Conservation (phyloP, 2,113 vertebrate species). For the Ursus arctos region DNA sequence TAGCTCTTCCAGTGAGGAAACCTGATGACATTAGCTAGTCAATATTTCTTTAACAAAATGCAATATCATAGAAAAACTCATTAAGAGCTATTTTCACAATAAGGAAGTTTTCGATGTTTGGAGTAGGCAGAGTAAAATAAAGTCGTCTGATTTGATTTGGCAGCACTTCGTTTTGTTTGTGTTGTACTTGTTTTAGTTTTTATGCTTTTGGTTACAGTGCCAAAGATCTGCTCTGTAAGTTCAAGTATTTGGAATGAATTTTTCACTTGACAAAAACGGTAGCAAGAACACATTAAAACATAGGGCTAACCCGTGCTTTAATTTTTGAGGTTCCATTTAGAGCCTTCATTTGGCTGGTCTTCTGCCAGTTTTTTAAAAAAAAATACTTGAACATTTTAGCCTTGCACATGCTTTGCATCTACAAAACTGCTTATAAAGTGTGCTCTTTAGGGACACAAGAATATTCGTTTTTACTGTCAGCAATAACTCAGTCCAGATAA, state of each 20-base stretch:
- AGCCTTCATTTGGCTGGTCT: neutral
- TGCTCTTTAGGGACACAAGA: neutral
- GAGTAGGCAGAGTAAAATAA: neutral
- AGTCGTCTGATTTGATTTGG: neutral
- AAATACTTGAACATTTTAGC: neutral
- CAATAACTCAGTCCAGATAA: constrained; percentile 15
- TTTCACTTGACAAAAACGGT: constrained; percentile 38
- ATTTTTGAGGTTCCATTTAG: constrained; percentile 40
- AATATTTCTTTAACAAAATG: constrained; percentile 18
- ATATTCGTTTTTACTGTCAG: neutral
- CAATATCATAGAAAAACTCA: neutral
- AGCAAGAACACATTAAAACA: neutral
- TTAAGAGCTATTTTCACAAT: constrained; percentile 15
- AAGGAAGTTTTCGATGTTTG: neutral
- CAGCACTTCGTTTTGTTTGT: neutral
- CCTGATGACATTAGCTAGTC: neutral
- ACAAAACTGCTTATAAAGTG: neutral
- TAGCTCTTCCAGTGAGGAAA: neutral
- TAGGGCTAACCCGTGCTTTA: neutral
- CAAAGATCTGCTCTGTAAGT: constrained; percentile 50
- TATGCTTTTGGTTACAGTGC: neutral
- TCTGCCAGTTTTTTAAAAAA: neutral
- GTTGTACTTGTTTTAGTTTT: neutral
- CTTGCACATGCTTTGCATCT: constrained; percentile 36
- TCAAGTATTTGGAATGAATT: constrained; percentile 18